Conservation (phyloP, 2,888 invertebrate species). For the Aphelenchoides bicaudatus region DNA sequence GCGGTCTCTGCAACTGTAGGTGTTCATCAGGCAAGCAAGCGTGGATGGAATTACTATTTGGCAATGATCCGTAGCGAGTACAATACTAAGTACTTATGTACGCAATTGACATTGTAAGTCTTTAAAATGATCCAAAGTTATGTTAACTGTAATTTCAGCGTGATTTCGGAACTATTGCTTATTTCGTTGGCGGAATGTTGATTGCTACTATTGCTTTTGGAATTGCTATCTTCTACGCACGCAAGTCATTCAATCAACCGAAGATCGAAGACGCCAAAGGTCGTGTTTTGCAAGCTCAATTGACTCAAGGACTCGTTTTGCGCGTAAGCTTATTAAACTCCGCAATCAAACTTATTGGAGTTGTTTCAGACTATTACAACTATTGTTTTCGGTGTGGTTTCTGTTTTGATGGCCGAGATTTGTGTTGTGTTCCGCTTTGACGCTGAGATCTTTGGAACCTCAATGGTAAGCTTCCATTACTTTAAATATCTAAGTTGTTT, state of each 20-base stretch:
- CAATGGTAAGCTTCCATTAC: no score
- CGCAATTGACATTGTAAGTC: conserved; percentile 6
- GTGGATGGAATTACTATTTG: conserved; percentile 5
- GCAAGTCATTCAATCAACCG: conserved; percentile 1
- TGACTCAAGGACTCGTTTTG: conserved; percentile 12
- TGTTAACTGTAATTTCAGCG: not conserved
- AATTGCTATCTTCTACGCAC: conserved; percentile 7
- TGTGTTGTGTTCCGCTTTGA: conserved; percentile 12
- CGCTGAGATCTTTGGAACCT: conserved; percentile 12
- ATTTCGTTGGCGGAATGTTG: conserved; percentile 9
- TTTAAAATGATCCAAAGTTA: no score
- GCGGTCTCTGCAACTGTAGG: conserved; percentile 4
- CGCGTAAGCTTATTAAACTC: not conserved
- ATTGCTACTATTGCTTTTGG: not conserved
- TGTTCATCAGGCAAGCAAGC: conserved; percentile 8
- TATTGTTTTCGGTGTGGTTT: not conserved
- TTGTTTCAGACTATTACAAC: conserved; percentile 5
- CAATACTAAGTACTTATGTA: not conserved
- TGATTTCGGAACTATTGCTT: conserved; percentile 1
- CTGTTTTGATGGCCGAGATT: conserved; percentile 3
- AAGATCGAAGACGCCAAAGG: conserved; percentile 7
- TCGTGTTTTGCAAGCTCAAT: not conserved
- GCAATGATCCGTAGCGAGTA: not conserved
- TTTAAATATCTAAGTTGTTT: no score
- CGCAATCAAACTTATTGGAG: not conserved